phyloP scores from a whole-genome alignment of 1,140 invertebrate genomes.

The Tribolium castaneum region DNA sequence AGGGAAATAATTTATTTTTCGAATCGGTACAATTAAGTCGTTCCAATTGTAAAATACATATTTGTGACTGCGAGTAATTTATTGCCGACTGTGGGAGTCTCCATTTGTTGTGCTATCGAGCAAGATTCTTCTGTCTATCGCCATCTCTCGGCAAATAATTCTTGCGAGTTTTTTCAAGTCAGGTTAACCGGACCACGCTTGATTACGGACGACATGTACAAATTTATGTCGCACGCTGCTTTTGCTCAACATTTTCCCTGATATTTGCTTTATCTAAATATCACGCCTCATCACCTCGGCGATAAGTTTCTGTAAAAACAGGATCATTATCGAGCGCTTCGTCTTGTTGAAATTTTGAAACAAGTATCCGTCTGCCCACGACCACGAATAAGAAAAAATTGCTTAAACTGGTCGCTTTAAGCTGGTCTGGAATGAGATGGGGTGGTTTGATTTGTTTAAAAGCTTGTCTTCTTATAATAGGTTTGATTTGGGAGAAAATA shows the following conservation, averaged over 20 bases:
- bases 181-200: neutral
- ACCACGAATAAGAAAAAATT: neutral
- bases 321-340: conserved; percentile 4
- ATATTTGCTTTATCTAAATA: conserved; percentile 16
- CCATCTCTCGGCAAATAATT: neutral
- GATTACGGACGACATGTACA: conserved; percentile 4
- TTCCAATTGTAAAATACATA: conserved; percentile 36
- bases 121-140: neutral
- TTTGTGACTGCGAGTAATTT: neutral
- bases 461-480: conserved; percentile 20
- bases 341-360: conserved; percentile 13
- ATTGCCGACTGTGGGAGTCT: neutral
- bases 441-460: conserved; percentile 5
- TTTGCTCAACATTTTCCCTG: neutral
- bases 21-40: conserved; percentile 38
- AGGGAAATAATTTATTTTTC: conserved; percentile 31
- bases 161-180: neutral
- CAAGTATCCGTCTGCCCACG: conserved; percentile 7
- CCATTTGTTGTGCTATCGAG: conserved; percentile 13
- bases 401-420: neutral
- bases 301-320: conserved; percentile 17
- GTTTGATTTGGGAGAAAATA: conserved; percentile 20
- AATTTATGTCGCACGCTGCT: conserved; percentile 28
- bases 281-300: neutral
- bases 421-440: neutral